Evolutionary conservation across 64 coral and sea anemone species (phyloP).

Genomic region (Pachyseris speciosa): DNA sequence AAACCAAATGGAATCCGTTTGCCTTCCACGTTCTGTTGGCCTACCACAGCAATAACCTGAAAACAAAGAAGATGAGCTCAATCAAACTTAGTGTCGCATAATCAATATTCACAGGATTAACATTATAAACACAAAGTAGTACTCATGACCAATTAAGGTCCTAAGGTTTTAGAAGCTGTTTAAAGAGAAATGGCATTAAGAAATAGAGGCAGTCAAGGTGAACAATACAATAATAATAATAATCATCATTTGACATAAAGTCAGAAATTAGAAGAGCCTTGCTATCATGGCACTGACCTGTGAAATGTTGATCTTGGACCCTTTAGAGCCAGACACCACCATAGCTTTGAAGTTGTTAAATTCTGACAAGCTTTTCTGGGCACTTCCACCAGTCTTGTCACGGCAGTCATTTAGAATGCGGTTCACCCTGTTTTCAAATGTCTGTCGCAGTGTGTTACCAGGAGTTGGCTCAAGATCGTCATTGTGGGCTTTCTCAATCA

Average conservation of each 20-base stretch:
- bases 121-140: too few relatives aligned
- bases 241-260: too few relatives aligned
- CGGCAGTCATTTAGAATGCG: slow-evolving; percentile 99
- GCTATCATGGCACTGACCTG: slow-evolving; percentile 60
- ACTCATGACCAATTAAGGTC: too few relatives aligned
- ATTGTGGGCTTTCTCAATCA: slow-evolving; percentile 99
- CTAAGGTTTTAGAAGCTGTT: too few relatives aligned
- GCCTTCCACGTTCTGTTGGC: slow-evolving; percentile 99
- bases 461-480: slow-evolving; percentile 94
- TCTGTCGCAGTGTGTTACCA: slow-evolving; percentile 97
- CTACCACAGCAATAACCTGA: slow-evolving; percentile 99
- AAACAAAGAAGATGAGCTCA: background rate
- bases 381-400: slow-evolving; percentile 99
- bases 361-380: slow-evolving; percentile 99
- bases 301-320: slow-evolving; percentile 99
- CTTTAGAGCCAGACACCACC: slow-evolving; percentile 99
- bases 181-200: too few relatives aligned
- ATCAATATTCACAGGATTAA: too few relatives aligned
- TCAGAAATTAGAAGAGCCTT: background rate
- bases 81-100: too few relatives aligned
- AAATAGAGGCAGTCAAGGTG: too few relatives aligned
- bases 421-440: slow-evolving; percentile 99
- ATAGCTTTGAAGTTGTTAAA: slow-evolving; percentile 99
- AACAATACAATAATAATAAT: too few relatives aligned
- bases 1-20: slow-evolving; percentile 99